Conservation (phyloP, 2,888 invertebrate genomes). For the Apamea anceps region DNA sequence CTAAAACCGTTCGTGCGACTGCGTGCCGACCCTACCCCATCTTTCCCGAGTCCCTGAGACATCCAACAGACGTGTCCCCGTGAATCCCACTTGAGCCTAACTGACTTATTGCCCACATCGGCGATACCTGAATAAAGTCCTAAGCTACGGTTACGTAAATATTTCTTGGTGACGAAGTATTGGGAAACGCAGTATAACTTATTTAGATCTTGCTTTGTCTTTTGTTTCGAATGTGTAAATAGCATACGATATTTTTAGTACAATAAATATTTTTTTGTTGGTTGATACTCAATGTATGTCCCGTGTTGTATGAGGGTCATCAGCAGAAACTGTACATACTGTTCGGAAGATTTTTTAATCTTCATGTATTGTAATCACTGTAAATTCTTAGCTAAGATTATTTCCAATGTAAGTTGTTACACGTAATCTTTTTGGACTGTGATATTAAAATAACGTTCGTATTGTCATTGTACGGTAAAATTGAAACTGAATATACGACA, state of each 20-base stretch:
- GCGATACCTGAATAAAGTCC: constrained; percentile 51
- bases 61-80: constrained; percentile 54
- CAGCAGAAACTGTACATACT: constrained; percentile 62
- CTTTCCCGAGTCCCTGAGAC: constrained; percentile 41
- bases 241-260: neutral
- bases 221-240: constrained; percentile 31
- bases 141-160: constrained; percentile 45
- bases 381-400: constrained; percentile 67
- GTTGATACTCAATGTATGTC: neutral
- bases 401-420: constrained; percentile 68
- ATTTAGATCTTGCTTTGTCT: neutral
- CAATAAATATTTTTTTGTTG: neutral
- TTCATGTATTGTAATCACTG: constrained; percentile 65
- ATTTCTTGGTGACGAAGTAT: constrained; percentile 28
- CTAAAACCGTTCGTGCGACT: constrained; percentile 6
- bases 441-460: constrained; percentile 87
- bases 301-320: constrained; percentile 45
- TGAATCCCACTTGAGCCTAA: constrained; percentile 60
- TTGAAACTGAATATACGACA: constrained; percentile 83
- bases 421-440: constrained; percentile 84
- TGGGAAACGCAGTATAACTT: constrained; percentile 18
- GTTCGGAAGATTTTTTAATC: constrained; percentile 53
- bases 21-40: constrained; percentile 23
- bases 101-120: constrained; percentile 58
- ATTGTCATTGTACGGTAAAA: constrained; percentile 81